Evolutionary conservation across 2,888 invertebrate genomes (phyloP).

Genomic region (Trissolcus japonicus): DNA sequence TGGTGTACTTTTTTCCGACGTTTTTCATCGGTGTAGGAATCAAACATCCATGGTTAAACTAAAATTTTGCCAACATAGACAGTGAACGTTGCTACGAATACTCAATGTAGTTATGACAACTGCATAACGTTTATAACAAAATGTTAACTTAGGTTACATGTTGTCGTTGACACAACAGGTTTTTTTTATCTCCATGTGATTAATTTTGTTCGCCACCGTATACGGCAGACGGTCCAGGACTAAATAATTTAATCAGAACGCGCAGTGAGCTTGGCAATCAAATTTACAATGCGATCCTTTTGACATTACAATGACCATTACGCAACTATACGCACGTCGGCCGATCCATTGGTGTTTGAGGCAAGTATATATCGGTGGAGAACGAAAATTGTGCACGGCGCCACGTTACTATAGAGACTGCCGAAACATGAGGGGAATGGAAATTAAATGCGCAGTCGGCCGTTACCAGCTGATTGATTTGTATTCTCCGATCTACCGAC

Average conservation of each 20-base stretch:
- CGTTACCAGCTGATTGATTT: conserved; percentile 75
- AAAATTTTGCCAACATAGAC: too few relatives aligned
- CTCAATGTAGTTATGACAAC: too few relatives aligned
- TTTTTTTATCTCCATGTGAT: too few relatives aligned
- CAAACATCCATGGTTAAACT: too few relatives aligned
- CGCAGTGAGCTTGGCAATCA: conserved; percentile 17
- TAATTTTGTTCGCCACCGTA: too few relatives aligned
- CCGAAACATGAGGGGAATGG: conserved; percentile 66
- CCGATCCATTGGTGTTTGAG: conserved; percentile 42
- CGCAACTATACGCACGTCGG: conserved; percentile 35
- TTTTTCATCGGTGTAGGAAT: too few relatives aligned
- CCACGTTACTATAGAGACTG: conserved; percentile 59
- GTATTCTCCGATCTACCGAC: conserved; percentile 72
- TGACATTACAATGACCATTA: conserved; percentile 50
- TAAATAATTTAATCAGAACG: conserved; percentile 33
- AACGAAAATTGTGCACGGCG: conserved; percentile 53
- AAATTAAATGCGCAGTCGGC: conserved; percentile 75
- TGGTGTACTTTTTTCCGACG: too few relatives aligned
- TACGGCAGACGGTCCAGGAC: not conserved
- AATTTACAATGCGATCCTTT: conserved; percentile 45
- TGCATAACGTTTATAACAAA: too few relatives aligned
- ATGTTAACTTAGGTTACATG: too few relatives aligned
- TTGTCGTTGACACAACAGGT: too few relatives aligned
- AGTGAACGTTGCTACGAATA: too few relatives aligned
- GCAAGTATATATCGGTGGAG: conserved; percentile 40